These are phyloP conservation scores for Daubentonia madagascariensis DNA, from an alignment of 2,113 vertebrate genomes.

Conservation along the genomic window DNA sequence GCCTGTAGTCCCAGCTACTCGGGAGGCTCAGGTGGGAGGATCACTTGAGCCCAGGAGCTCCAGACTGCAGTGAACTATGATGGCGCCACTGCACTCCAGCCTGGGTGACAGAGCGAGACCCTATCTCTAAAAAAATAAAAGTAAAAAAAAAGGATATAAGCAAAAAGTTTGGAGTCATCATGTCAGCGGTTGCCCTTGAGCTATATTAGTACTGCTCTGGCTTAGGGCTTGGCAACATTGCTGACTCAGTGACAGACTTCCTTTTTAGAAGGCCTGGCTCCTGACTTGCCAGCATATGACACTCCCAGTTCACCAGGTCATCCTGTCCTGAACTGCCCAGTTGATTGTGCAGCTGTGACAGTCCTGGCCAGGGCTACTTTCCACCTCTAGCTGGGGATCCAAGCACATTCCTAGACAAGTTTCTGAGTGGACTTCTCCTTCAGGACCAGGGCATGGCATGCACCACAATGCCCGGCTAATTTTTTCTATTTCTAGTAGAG, in stretches of 20 bases:
- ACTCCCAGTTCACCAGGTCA: conserved; percentile 50
- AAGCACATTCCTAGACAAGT: neutral
- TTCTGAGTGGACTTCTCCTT: neutral
- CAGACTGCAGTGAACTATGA: too few species aligned
- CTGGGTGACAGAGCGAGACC: too few species aligned
- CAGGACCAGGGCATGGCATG: neutral
- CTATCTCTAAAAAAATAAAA: too few species aligned
- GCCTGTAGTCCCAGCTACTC: too few species aligned
- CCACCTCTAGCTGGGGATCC: neutral
- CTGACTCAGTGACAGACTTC: conserved; percentile 59
- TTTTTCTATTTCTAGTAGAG: too few species aligned
- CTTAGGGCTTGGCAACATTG: neutral
- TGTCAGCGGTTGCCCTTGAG: neutral
- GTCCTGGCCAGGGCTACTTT: neutral
- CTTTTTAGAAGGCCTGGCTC: conserved; percentile 38
- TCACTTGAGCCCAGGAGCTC: too few species aligned
- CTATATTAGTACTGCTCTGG: neutral
- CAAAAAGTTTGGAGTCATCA: neutral
- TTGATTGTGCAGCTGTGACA: neutral
- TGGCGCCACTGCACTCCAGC: too few species aligned
- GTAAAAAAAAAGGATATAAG: neutral
- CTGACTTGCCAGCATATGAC: conserved; percentile 24
- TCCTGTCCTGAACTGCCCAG: conserved; percentile 1
- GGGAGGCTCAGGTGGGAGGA: too few species aligned
- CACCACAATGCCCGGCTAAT: too few species aligned